A percentile compares a stretch with the other conserved stretches of the same genome.
Evolutionary conservation across 2,113 vertebrate species (phyloP).

Genomic region (Probosciger aterrimus): DNA sequence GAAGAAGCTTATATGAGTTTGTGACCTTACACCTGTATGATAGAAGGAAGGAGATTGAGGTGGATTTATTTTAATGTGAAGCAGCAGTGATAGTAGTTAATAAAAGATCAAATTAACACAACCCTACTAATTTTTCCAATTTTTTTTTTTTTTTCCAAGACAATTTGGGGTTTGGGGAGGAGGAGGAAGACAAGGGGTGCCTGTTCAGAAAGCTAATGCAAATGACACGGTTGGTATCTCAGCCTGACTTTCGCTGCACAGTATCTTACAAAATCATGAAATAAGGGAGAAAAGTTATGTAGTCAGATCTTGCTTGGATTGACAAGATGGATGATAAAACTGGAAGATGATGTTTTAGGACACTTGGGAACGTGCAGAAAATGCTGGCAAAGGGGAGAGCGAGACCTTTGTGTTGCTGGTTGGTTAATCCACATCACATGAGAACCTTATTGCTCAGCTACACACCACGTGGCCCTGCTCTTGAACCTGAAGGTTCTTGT

Average conservation of each 20-base stretch:
- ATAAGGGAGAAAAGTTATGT: background rate
- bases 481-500: background rate
- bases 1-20: background rate
- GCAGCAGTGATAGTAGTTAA: background rate
- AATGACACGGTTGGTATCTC: background rate
- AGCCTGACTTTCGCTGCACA: background rate
- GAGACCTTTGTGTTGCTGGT: background rate
- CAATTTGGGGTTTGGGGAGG: background rate
- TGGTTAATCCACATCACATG: rapidly evolving
- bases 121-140: background rate
- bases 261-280: background rate
- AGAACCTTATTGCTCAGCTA: background rate
- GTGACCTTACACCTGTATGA: background rate
- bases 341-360: background rate
- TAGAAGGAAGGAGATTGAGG: background rate
- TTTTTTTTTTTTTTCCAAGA: background rate
- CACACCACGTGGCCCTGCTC: background rate
- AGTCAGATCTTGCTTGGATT: background rate
- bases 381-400: background rate
- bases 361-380: background rate
- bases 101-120: constrained; percentile 14
- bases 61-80: background rate
- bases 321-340: background rate
- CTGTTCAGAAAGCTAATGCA: background rate
- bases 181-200: background rate